phyloP scores from a whole-genome alignment of 2,888 invertebrate genomes.

The Mimachlamys varia region DNA sequence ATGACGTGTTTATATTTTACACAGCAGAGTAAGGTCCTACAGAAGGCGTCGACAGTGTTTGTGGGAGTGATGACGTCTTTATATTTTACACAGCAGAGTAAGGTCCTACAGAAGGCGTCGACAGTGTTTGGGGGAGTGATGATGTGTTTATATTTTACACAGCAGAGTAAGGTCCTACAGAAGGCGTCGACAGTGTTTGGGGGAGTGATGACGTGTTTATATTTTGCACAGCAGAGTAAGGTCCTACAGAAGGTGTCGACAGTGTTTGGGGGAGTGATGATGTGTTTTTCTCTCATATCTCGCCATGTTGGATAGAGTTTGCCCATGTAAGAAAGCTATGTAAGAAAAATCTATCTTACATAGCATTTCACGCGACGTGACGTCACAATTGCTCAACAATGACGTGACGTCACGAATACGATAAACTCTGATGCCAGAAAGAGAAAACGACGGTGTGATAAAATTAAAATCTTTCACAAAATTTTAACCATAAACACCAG shows the following conservation, averaged over 20 bases:
- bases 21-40: slow-evolving; percentile 67
- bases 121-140: slow-evolving; percentile 59
- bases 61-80: slow-evolving; percentile 54
- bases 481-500: too few species aligned
- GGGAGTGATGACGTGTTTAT: slow-evolving; percentile 54
- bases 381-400: too few species aligned
- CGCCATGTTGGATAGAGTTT: too few species aligned
- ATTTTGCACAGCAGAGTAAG: slow-evolving; percentile 63
- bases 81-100: slow-evolving; percentile 62
- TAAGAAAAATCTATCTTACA: too few species aligned
- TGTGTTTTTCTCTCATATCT: too few species aligned
- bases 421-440: too few species aligned
- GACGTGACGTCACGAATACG: too few species aligned
- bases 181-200: slow-evolving; percentile 61
- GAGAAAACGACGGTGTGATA: too few species aligned
- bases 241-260: slow-evolving; percentile 62
- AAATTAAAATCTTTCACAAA: too few species aligned
- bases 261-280: slow-evolving; percentile 59
- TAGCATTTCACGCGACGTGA: too few species aligned
- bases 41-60: slow-evolving; percentile 61
- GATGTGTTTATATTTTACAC: slow-evolving; percentile 45
- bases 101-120: slow-evolving; percentile 62
- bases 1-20: slow-evolving; percentile 53
- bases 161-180: slow-evolving; percentile 67
- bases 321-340: too few species aligned